These are phyloP conservation scores for Geophilus truncorum DNA, from an alignment of 2,888 invertebrate genomes.

Conservation along the genomic window DNA sequence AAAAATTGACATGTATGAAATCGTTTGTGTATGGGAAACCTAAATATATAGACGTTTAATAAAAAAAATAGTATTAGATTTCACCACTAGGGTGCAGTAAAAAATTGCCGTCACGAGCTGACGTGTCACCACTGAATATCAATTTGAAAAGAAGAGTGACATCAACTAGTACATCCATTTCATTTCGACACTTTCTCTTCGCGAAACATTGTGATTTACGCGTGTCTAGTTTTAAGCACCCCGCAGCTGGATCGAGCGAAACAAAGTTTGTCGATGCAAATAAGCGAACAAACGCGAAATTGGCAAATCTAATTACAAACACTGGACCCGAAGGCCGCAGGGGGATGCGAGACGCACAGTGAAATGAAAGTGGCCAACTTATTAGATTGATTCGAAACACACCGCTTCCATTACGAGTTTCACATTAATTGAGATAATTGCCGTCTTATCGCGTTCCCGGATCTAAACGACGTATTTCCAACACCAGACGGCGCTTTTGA, in stretches of 20 bases:
- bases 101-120: no score
- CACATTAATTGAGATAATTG: conserved; percentile 18
- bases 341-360: neutral
- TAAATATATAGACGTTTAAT: no score
- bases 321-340: neutral
- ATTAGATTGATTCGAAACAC: conserved; percentile 19
- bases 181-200: neutral
- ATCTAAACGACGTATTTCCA: neutral
- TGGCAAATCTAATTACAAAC: neutral
- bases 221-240: neutral
- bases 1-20: no score
- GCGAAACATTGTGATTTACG: neutral
- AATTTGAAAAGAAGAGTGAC: no score
- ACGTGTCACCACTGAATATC: no score
- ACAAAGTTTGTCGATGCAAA: conserved; percentile 17
- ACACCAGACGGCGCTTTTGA: neutral
- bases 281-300: neutral
- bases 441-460: neutral
- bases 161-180: no score
- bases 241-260: neutral
- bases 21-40: no score
- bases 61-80: no score
- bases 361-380: conserved; percentile 12
- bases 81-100: no score
- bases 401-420: conserved; percentile 1